These are phyloP conservation scores for Scaptomyza hsui DNA, from an alignment of 1,140 invertebrate species.

Conservation along the genomic window DNA sequence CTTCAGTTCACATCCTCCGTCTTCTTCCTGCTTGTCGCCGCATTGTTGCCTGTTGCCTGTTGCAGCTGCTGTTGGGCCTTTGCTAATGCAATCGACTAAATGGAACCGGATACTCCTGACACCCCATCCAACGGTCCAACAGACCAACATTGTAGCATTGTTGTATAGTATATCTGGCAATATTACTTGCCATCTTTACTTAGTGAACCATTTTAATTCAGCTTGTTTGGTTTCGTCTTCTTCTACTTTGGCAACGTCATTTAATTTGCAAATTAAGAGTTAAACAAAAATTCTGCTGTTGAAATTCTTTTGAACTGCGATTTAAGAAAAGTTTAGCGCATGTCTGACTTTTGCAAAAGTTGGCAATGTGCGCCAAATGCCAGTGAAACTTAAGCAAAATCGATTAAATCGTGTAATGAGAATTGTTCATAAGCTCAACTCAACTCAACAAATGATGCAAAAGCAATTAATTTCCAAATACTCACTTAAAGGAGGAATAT, in stretches of 20 bases:
- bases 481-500: no score
- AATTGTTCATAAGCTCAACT: background rate
- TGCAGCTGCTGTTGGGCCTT: constrained; percentile 14
- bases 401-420: background rate
- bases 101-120: constrained; percentile 11
- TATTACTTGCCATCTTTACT: constrained; percentile 7
- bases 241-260: background rate
- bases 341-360: background rate
- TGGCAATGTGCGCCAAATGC: background rate
- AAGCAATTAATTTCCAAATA: background rate
- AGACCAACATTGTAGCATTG: background rate
- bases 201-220: constrained; percentile 11
- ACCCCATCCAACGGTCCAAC: background rate
- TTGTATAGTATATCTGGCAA: background rate
- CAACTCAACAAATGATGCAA: background rate
- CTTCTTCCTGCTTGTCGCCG: background rate
- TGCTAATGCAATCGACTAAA: constrained; percentile 35
- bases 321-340: background rate
- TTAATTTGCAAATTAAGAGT: constrained; percentile 32
- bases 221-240: constrained; percentile 2
- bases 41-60: constrained; percentile 2
- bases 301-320: background rate
- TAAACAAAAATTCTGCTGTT: background rate
- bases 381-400: background rate
- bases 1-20: no score